Evolutionary conservation across 2,888 invertebrate genomes (phyloP).

Genomic region (Limnephilus auricula): DNA sequence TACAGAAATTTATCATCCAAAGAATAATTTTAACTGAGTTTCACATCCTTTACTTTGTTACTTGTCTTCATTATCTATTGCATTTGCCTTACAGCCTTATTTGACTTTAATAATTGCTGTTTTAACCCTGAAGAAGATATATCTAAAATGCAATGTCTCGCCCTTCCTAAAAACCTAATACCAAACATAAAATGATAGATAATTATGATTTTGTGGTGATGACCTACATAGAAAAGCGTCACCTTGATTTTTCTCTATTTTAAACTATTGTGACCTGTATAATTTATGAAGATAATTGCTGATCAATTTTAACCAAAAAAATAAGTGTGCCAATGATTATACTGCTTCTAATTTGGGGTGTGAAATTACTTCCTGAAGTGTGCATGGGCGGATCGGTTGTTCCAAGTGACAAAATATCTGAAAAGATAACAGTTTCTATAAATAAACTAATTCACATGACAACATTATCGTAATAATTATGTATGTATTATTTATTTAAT

Average conservation of each 20-base stretch:
- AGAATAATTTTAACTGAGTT: background rate
- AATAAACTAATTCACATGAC: background rate
- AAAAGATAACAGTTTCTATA: background rate
- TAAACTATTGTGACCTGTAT: background rate
- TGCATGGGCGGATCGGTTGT: background rate
- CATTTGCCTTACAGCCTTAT: background rate
- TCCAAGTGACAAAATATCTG: background rate
- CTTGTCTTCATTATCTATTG: background rate
- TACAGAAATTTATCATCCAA: background rate
- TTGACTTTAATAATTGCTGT: background rate
- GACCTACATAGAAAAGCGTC: slow-evolving; percentile 2
- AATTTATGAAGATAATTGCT: background rate
- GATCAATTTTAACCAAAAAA: background rate
- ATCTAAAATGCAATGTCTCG: background rate
- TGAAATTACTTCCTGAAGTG: background rate
- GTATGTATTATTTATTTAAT: too few species aligned
- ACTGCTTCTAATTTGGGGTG: background rate
- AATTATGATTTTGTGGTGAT: background rate
- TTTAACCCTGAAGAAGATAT: background rate
- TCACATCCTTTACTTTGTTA: background rate
- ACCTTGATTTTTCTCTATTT: background rate
- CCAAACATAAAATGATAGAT: background rate
- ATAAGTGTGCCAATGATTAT: background rate
- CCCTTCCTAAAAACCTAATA: background rate
- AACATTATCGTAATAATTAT: background rate